Evolutionary conservation across 2,888 invertebrate genomes (phyloP), one percentile per base, ranked within the genome.

Genomic region (Cyaniris semiargus): DNA sequence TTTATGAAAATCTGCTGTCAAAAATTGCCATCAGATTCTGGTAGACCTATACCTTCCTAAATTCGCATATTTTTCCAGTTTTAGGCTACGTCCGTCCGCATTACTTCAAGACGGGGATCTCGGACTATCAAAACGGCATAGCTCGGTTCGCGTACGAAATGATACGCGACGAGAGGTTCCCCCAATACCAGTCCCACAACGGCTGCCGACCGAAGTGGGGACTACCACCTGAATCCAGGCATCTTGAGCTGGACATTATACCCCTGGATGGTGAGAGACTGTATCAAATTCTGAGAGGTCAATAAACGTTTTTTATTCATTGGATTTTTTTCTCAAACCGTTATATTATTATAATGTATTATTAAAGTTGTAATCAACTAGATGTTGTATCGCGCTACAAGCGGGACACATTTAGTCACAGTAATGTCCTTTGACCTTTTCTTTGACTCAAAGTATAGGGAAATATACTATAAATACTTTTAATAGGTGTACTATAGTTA

Each of bases 121-220:
- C 86, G 58, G 91, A 91, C 74, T 94, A 94, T 86, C 91, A 91
- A 86, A 80, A 83, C 44, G 83, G 87, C 83, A 89, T 89, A 80
- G 92, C 90, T 0, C 89, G 90, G 2, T 80, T 93, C 79, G 93
- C 93, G 78, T 94, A 91, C 82, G 91, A 92, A 81, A 82, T 90
- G 88, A 85, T 93, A 2, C 85, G 91, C 0, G 91, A 92, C 80
- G 86, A 89, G 76, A 86, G 90, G 3, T 86, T 91, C 13, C 92
- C 93, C 1, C 83, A 81, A 2, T 93, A 90, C 85, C 76, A 84
- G 76, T 87, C 88, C 3, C 88, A 89, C 80, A 92, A 91, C 78
- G 93, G 93, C 18, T 86, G 88, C 80, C 83, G 92, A 3, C 88
- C 91, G 0, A 81, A 81, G 15, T 93, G 92, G 92, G 92, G 91